Conservation (phyloP, 2,113 vertebrate species). For the Alligator sinensis region DNA sequence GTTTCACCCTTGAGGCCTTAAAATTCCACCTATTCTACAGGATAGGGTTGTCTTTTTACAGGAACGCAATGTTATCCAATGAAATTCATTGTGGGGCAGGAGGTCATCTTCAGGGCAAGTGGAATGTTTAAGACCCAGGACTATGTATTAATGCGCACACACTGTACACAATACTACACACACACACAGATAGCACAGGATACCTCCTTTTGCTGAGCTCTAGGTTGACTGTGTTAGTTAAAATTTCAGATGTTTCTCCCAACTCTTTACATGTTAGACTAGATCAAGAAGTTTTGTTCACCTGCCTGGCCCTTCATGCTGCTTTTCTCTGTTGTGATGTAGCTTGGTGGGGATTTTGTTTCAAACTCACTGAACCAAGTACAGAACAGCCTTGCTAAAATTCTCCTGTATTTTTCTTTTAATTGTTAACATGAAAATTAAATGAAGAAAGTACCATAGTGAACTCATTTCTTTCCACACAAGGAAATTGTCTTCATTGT, state of each 20-base stretch:
- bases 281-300: conserved; percentile 63
- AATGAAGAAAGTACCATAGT: conserved; percentile 9
- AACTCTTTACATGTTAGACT: conserved; percentile 54
- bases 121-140: conserved; percentile 1
- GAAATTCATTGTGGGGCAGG: conserved; percentile 18
- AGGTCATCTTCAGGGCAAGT: not conserved
- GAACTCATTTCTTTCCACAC: not conserved
- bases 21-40: conserved; percentile 38
- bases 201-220: conserved; percentile 65
- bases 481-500: not conserved
- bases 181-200: conserved; percentile 34
- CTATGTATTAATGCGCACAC: conserved; percentile 16
- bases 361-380: conserved; percentile 7
- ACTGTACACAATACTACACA: conserved; percentile 41
- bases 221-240: conserved; percentile 70
- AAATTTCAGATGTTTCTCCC: conserved; percentile 61
- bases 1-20: conserved; percentile 52
- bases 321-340: conserved; percentile 38
- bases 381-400: conserved; percentile 49
- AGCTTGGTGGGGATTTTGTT: conserved; percentile 47
- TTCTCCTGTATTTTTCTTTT: conserved; percentile 43
- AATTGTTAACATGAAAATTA: not conserved
- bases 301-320: conserved; percentile 43
- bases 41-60: conserved; percentile 42
- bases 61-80: conserved; percentile 7